A percentile compares a stretch with the other conserved stretches of the same genome.
These are phyloP conservation scores for Dicyrtoma fusca DNA, from an alignment of 2,888 invertebrate genomes.

Conservation along the genomic window DNA sequence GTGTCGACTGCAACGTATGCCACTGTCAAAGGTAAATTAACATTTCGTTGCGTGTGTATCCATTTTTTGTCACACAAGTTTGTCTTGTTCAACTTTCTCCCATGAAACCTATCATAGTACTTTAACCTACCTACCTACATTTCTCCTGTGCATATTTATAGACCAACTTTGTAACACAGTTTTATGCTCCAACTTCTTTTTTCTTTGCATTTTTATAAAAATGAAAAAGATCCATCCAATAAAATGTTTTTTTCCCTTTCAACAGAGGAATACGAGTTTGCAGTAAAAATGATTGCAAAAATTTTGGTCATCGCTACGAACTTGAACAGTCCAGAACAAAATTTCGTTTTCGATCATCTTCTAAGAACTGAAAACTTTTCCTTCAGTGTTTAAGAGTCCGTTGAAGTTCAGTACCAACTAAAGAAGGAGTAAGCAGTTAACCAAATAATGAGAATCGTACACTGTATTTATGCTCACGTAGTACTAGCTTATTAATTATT, in stretches of 20 bases:
- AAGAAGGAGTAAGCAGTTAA: too few relatives aligned
- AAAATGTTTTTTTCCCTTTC: background rate
- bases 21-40: slow-evolving; percentile 42
- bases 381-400: background rate
- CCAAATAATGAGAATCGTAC: too few relatives aligned
- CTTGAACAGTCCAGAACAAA: slow-evolving; percentile 36
- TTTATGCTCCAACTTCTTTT: too few relatives aligned
- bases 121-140: too few relatives aligned
- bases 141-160: background rate
- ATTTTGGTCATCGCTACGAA: slow-evolving; percentile 49
- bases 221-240: background rate
- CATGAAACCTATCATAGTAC: too few relatives aligned
- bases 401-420: background rate
- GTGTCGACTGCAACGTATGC: slow-evolving; percentile 54
- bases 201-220: background rate
- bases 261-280: slow-evolving; percentile 51
- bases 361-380: background rate
- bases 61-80: too few relatives aligned
- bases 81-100: too few relatives aligned
- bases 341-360: slow-evolving; percentile 6
- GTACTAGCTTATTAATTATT: background rate
- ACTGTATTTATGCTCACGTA: background rate
- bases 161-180: too few relatives aligned
- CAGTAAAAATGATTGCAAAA: slow-evolving; percentile 50
- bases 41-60: too few relatives aligned